phyloP scores from a whole-genome alignment of 2,888 invertebrate genomes.

The Sphecodes monilicornis region DNA sequence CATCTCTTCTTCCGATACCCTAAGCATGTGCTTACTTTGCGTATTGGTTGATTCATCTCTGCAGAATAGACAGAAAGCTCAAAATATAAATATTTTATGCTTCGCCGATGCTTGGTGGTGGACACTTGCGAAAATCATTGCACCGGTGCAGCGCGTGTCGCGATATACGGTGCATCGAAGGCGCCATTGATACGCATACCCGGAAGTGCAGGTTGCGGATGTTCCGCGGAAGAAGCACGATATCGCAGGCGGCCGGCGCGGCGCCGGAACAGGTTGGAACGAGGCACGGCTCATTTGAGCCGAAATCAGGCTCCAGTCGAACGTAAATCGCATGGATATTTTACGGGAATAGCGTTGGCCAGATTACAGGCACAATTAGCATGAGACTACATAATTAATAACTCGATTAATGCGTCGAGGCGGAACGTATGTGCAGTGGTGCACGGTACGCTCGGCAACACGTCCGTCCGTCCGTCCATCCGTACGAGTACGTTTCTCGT shows the following conservation, averaged over 20 bases:
- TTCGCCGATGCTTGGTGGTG: not conserved
- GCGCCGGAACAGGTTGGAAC: slow-evolving; percentile 50
- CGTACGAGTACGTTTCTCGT: not conserved
- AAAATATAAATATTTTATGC: not conserved
- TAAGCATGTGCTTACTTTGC: too few relatives aligned
- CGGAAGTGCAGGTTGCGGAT: slow-evolving; percentile 28
- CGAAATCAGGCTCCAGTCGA: slow-evolving; percentile 41
- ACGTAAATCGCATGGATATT: slow-evolving; percentile 74
- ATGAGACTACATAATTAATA: slow-evolving; percentile 83
- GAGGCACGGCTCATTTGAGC: slow-evolving; percentile 48
- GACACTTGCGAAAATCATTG: not conserved
- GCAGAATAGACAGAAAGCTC: too few relatives aligned
- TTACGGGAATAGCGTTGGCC: slow-evolving; percentile 64
- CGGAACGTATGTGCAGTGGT: slow-evolving; percentile 80
- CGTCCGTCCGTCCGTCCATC: slow-evolving; percentile 3
- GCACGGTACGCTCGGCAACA: slow-evolving; percentile 35
- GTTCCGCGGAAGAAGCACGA: slow-evolving; percentile 36
- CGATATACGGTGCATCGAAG: not conserved
- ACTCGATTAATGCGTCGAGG: slow-evolving; percentile 81
- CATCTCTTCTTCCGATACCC: too few relatives aligned
- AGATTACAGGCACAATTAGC: slow-evolving; percentile 82
- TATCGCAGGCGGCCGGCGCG: not conserved
- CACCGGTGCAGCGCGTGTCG: not conserved
- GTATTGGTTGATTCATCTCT: too few relatives aligned
- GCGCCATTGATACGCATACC: not conserved